phyloP scores from a whole-genome alignment of 2,888 invertebrate species.

The Nematopogon swammerdamellus region DNA sequence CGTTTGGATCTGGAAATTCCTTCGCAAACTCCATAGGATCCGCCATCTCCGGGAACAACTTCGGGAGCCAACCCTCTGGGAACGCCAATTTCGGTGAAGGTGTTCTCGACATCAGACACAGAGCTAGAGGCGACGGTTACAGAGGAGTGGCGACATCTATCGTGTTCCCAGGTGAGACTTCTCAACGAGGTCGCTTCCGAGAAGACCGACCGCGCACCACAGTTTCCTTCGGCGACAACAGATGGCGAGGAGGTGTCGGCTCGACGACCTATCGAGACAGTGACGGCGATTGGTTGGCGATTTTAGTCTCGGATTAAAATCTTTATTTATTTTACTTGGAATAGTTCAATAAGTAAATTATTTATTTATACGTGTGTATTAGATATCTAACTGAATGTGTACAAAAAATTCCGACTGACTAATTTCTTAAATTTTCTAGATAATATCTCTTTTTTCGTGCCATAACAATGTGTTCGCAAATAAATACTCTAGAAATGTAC shows the following conservation, averaged over 20 bases:
- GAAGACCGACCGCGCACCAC: too few relatives aligned
- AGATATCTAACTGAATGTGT: too few relatives aligned
- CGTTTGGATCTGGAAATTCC: slow-evolving; percentile 33
- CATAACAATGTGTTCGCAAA: too few relatives aligned
- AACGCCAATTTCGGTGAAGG: slow-evolving; percentile 29
- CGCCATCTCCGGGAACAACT: slow-evolving; percentile 3
- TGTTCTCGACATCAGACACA: slow-evolving; percentile 33
- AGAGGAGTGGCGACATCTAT: slow-evolving; percentile 25
- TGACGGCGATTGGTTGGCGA: neutral
- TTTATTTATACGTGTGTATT: too few relatives aligned
- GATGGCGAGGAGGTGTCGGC: neutral
- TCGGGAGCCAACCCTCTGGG: slow-evolving; percentile 2
- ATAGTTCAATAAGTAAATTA: too few relatives aligned
- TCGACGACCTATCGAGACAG: neutral
- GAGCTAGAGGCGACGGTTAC: slow-evolving; percentile 19
- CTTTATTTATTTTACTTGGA: too few relatives aligned
- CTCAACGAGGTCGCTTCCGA: neutral
- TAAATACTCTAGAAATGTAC: too few relatives aligned
- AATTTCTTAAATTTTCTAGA: too few relatives aligned
- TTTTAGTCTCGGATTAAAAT: neutral
- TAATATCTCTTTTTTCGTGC: too few relatives aligned
- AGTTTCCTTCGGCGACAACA: neutral
- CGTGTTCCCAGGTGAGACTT: slow-evolving; percentile 19
- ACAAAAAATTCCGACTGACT: too few relatives aligned
- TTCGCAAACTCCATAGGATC: slow-evolving; percentile 2